A percentile compares a stretch with the other conserved stretches of the same genome.
phyloP scores from a whole-genome alignment of 2,888 invertebrate genomes.

The Rhagonycha lutea region DNA sequence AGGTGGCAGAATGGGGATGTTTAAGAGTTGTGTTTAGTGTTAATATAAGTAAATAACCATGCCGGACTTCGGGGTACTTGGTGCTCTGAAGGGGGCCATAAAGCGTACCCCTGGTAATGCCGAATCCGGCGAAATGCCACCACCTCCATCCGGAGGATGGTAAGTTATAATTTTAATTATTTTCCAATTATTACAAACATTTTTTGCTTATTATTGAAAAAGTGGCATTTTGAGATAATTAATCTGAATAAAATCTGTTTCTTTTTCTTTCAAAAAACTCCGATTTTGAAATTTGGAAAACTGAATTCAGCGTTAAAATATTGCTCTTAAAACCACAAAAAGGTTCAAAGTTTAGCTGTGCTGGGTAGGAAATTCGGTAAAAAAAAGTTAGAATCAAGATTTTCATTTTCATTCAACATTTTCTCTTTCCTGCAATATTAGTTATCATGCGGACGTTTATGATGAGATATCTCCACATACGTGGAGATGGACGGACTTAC shows the following conservation, averaged over 20 bases:
- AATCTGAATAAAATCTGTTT: no score
- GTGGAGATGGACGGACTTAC: not conserved
- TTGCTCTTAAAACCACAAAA: no score
- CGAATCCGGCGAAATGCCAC: conserved; percentile 3
- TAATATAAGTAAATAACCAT: conserved; percentile 30
- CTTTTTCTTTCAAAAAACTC: not conserved
- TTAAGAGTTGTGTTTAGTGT: conserved; percentile 24
- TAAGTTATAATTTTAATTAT: conserved; percentile 11
- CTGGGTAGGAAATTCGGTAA: no score
- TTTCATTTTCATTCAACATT: no score
- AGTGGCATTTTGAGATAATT: no score
- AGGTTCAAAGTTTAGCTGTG: no score
- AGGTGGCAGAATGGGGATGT: conserved; percentile 27
- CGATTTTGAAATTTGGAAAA: not conserved
- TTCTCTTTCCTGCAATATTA: no score
- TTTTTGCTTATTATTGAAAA: no score
- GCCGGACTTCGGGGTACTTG: conserved; percentile 45
- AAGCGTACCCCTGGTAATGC: conserved; percentile 11
- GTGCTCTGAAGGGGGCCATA: conserved; percentile 35
- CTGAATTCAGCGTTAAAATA: not conserved
- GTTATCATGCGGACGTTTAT: no score
- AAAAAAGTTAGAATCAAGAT: no score
- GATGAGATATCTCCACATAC: no score
- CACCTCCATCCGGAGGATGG: conserved; percentile 20
- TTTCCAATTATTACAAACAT: not conserved